These are phyloP conservation scores for Drosophila nebulosa DNA, from an alignment of 1,140 invertebrate species.

Conservation along the genomic window DNA sequence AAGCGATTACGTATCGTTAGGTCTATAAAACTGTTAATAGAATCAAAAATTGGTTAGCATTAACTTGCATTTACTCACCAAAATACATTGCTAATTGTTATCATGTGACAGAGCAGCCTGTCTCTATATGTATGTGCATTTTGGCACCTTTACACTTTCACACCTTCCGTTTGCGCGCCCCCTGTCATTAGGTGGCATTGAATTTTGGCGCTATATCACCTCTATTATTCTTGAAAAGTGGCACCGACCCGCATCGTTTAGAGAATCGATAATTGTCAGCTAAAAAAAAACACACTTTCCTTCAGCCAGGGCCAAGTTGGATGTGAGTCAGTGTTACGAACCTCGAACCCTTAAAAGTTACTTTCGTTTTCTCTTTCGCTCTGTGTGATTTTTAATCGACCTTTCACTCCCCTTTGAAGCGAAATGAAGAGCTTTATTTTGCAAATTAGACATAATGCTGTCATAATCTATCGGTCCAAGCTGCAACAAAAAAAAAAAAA, in stretches of 20 bases:
- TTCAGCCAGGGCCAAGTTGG: not conserved
- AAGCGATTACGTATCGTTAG: not conserved
- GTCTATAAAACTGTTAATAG: not conserved
- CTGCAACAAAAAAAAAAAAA: not conserved
- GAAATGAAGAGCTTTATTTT: not conserved
- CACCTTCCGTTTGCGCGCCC: not conserved
- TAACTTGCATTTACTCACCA: not conserved
- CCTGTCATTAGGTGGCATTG: conserved; percentile 1
- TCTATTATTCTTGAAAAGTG: not conserved
- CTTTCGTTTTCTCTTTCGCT: not conserved
- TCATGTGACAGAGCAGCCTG: not conserved
- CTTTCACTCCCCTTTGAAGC: not conserved
- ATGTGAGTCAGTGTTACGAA: conserved; percentile 4
- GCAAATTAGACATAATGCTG: not conserved
- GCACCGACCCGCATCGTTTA: conserved; percentile 1
- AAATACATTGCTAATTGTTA: not conserved
- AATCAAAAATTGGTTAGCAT: not conserved
- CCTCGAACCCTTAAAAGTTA: not conserved
- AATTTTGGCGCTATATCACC: not conserved
- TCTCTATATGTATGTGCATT: not conserved
- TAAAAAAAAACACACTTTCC: not conserved
- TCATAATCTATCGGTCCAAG: not conserved
- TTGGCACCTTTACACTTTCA: not conserved
- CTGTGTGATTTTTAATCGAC: not conserved
- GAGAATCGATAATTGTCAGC: conserved; percentile 5